Conservation (phyloP, 2,113 vertebrate genomes). For the Callionymus lyra region DNA sequence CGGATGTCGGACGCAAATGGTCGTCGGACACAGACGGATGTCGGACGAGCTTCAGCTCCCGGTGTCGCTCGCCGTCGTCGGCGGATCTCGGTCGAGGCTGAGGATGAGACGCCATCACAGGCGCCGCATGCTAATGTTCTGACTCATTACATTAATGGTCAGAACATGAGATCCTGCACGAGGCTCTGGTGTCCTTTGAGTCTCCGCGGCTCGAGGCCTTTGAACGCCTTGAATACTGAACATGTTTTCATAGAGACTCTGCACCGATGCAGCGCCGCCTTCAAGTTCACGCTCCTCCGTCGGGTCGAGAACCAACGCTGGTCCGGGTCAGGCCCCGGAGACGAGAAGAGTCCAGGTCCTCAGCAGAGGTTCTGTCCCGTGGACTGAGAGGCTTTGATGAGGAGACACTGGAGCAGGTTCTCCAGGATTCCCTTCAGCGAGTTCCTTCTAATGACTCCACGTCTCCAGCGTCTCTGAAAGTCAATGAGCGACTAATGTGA, state of each 20-base stretch:
- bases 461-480: slow-evolving; percentile 1
- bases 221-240: slow-evolving; percentile 70
- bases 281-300: slow-evolving; percentile 64
- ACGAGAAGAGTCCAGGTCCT: slow-evolving; percentile 62
- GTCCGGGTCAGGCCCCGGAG: slow-evolving; percentile 51
- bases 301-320: no score
- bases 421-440: slow-evolving; percentile 52
- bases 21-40: no score
- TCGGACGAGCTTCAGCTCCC: no score
- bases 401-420: slow-evolving; percentile 46
- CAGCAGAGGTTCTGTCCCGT: slow-evolving; percentile 66
- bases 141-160: slow-evolving; percentile 74
- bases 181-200: slow-evolving; percentile 67
- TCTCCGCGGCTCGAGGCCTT: slow-evolving; percentile 64
- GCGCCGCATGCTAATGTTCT: slow-evolving; percentile 69
- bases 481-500: no score
- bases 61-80: no score
- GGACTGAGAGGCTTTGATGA: slow-evolving; percentile 66
- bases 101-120: slow-evolving; percentile 57
- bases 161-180: slow-evolving; percentile 61
- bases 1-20: no score
- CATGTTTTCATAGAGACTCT: slow-evolving; percentile 66
- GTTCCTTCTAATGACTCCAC: slow-evolving; percentile 53
- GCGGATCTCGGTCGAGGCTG: no score
- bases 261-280: slow-evolving; percentile 64